These are phyloP conservation scores for Spermophilus dauricus DNA, from an alignment of 2,113 vertebrate genomes.

Conservation along the genomic window DNA sequence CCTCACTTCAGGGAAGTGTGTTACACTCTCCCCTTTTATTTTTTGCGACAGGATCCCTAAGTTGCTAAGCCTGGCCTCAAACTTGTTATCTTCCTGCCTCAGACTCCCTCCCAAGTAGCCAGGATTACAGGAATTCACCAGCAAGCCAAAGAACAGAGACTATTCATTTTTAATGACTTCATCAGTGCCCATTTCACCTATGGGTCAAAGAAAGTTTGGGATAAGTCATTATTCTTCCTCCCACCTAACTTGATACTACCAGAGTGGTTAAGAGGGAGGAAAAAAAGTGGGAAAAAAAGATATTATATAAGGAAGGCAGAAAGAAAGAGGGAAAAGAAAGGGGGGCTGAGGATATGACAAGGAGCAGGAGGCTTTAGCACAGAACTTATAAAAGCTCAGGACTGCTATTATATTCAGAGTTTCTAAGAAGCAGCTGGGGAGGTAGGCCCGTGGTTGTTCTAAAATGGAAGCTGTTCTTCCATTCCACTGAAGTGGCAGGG, in stretches of 20 bases:
- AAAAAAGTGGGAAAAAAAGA: background rate
- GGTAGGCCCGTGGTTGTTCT: background rate
- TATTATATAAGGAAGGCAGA: background rate
- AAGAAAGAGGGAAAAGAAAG: background rate
- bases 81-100: background rate
- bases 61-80: background rate
- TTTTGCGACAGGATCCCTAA: background rate
- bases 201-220: background rate
- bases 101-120: background rate
- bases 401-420: background rate
- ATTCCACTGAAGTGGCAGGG: background rate
- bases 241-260: background rate
- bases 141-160: background rate
- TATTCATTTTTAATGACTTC: constrained; percentile 2
- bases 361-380: background rate
- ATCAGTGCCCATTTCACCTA: background rate
- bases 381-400: too few relatives aligned
- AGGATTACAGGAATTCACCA: background rate
- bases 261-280: background rate
- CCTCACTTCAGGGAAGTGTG: background rate
- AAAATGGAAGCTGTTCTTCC: background rate
- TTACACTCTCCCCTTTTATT: background rate
- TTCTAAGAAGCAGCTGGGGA: background rate
- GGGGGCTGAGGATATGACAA: background rate
- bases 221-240: background rate